Conservation (phyloP, 2,797 vertebrate species). For the Trachops cirrhosus region DNA sequence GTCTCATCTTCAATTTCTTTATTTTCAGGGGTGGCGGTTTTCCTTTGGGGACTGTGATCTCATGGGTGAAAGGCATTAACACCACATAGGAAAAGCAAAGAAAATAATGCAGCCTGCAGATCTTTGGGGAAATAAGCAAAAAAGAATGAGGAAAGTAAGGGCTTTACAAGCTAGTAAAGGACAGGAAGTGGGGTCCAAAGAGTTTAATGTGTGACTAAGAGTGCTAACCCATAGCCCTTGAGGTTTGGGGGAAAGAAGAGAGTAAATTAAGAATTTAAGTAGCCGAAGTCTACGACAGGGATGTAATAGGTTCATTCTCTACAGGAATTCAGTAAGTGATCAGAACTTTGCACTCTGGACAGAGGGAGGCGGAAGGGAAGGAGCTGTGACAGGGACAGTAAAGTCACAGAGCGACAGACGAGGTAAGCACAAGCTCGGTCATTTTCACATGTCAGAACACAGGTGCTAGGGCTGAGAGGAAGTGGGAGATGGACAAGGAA, state of each 20-base stretch:
- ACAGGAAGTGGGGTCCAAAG: background rate
- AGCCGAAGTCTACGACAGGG: background rate
- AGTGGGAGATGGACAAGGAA: background rate
- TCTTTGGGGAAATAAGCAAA: background rate
- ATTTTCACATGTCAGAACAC: background rate
- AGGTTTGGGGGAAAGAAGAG: background rate
- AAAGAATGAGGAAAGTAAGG: background rate
- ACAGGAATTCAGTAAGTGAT: background rate
- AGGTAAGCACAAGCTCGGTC: background rate
- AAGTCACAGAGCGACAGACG: background rate
- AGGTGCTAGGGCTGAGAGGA: background rate
- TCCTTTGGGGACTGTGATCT: background rate
- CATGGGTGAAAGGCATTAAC: background rate
- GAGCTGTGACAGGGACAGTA: background rate
- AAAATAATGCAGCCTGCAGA: background rate
- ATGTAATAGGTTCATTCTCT: background rate
- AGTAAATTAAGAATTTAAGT: background rate
- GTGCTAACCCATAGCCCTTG: background rate
- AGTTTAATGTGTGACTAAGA: background rate
- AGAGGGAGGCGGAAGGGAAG: background rate
- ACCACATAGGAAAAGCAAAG: background rate
- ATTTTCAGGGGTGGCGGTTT: background rate
- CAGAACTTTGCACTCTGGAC: background rate
- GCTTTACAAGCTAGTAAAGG: background rate
- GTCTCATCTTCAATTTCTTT: background rate